Conservation (phyloP, 1,140 invertebrate genomes). For the Diorhabda sublineata region DNA sequence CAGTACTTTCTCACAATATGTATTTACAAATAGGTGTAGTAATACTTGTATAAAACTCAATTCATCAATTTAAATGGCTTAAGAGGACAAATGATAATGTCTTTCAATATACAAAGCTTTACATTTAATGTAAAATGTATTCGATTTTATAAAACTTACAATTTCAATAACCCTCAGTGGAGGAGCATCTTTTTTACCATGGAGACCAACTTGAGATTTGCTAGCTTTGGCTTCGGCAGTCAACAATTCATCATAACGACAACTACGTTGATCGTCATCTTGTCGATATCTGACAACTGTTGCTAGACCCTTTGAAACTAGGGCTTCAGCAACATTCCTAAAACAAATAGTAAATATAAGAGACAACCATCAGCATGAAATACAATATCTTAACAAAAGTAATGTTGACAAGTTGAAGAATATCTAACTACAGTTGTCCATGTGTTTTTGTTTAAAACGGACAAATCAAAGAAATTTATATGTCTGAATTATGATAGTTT, state of each 20-base stretch:
- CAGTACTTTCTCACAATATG: no score
- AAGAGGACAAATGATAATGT: no score
- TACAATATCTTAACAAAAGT: no score
- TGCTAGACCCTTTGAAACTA: conserved; percentile 89
- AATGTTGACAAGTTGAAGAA: no score
- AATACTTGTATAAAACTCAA: no score
- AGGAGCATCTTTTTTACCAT: conserved; percentile 81
- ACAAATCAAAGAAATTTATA: no score
- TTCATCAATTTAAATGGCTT: no score
- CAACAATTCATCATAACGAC: conserved; percentile 89
- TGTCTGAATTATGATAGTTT: no score
- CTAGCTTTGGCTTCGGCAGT: conserved; percentile 90
- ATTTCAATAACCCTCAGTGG: conserved; percentile 84
- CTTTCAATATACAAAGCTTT: background rate
- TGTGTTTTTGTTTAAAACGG: no score
- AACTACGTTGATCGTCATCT: conserved; percentile 94
- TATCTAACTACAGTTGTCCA: no score
- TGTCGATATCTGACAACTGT: conserved; percentile 89
- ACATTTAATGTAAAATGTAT: background rate
- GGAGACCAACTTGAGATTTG: conserved; percentile 79
- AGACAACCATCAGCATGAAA: no score
- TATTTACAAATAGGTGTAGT: no score
- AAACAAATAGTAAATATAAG: conserved; percentile 5
- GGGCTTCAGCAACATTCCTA: conserved; percentile 90
- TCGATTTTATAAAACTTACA: conserved; percentile 49